Conservation (phyloP, 1,140 invertebrate species). For the Heliconius eleuchia region DNA sequence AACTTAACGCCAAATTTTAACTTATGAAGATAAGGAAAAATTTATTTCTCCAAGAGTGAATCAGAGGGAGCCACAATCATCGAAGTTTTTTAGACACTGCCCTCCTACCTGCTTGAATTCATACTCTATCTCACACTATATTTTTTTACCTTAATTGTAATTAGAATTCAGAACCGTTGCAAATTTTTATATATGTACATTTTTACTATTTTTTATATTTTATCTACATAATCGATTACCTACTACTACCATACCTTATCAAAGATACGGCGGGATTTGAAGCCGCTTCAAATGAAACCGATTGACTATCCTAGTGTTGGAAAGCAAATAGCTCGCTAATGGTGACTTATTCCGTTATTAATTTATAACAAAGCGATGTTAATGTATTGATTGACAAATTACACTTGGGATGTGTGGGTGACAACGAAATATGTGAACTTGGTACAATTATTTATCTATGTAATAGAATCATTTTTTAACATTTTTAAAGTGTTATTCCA, state of each 20-base stretch:
- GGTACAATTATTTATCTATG: not conserved
- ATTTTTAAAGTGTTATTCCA: too few species aligned
- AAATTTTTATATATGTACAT: too few species aligned
- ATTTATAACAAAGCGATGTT: conserved; percentile 31
- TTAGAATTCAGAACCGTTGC: too few species aligned
- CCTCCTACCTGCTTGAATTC: too few species aligned
- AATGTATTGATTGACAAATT: conserved; percentile 34
- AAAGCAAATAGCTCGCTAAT: not conserved
- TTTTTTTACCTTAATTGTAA: too few species aligned
- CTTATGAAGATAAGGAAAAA: too few species aligned
- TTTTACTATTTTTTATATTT: not conserved
- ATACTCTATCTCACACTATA: too few species aligned
- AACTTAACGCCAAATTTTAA: too few species aligned
- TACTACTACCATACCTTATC: not conserved
- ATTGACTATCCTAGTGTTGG: not conserved
- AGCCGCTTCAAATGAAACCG: not conserved
- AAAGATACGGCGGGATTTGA: not conserved
- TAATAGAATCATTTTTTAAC: too few species aligned
- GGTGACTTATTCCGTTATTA: conserved; percentile 20
- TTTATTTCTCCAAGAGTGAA: too few species aligned
- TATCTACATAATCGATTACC: not conserved
- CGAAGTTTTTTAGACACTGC: too few species aligned
- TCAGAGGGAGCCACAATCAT: too few species aligned
- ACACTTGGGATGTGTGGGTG: conserved; percentile 7
- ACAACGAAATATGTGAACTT: conserved; percentile 12